Evolutionary conservation across 92 coral and sea anemone species (phyloP).

Genomic region (Porites rus): DNA sequence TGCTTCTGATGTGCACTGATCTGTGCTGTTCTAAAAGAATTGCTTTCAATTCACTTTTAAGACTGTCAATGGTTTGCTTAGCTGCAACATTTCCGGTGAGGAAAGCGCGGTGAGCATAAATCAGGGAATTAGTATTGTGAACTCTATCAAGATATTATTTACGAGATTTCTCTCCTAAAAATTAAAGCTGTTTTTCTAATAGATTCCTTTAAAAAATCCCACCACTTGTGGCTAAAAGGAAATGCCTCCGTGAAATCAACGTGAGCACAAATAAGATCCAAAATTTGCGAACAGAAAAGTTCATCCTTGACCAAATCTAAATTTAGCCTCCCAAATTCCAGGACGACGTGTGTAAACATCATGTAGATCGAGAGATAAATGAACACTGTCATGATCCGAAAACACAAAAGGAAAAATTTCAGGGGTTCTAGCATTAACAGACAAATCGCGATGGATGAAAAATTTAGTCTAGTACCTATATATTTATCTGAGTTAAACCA

Average conservation of each 20-base stretch:
- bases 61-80: neutral
- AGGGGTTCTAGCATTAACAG: no score
- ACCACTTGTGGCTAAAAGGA: constrained; percentile 9
- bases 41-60: neutral
- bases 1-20: neutral
- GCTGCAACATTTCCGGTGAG: neutral
- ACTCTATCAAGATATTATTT: neutral
- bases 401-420: no score
- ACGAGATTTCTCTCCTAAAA: neutral
- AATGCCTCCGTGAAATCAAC: neutral
- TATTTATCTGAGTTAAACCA: no score
- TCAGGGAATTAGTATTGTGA: neutral
- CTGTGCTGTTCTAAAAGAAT: neutral
- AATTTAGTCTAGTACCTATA: no score
- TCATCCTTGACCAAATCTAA: no score
- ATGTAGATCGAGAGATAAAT: no score
- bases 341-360: no score
- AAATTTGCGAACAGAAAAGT: no score
- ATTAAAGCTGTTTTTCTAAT: neutral
- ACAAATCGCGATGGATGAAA: no score
- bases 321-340: no score
- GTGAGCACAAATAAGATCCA: neutral
- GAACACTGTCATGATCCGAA: no score
- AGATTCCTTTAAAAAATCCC: neutral
- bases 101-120: neutral